A percentile compares a stretch with the other conserved stretches of the same genome.
Conservation (phyloP, 2,888 invertebrate species). For the Brenthis hecate region DNA sequence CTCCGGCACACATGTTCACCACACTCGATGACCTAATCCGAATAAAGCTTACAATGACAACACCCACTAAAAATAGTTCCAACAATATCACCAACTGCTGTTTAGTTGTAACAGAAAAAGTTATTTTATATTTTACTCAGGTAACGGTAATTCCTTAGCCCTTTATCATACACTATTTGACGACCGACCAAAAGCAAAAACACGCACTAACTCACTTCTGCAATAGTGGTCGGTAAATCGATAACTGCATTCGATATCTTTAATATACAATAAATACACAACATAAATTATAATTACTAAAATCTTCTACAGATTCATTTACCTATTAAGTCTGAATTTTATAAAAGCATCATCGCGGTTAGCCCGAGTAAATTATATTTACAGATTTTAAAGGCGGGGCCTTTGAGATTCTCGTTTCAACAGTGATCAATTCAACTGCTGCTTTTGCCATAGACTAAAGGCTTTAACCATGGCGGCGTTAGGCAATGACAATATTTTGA, state of each 20-base stretch:
- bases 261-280: conserved; percentile 23
- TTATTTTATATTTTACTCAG: conserved; percentile 44
- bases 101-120: conserved; percentile 58
- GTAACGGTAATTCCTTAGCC: conserved; percentile 46
- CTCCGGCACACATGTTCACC: conserved; percentile 76
- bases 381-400: conserved; percentile 76
- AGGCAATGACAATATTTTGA: conserved; percentile 25
- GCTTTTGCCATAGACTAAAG: conserved; percentile 58
- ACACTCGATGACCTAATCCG: conserved; percentile 80
- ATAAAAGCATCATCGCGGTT: conserved; percentile 73
- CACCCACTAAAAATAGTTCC: conserved; percentile 84
- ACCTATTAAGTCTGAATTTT: conserved; percentile 63
- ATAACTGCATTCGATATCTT: conserved; percentile 52
- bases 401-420: conserved; percentile 73
- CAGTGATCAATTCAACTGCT: conserved; percentile 72
- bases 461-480: conserved; percentile 20
- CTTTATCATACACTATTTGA: conserved; percentile 51
- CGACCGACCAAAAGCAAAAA: conserved; percentile 53
- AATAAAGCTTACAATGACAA: conserved; percentile 79
- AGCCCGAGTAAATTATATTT: conserved; percentile 70
- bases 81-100: conserved; percentile 64
- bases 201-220: conserved; percentile 63
- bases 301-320: conserved; percentile 48
- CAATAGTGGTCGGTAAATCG: conserved; percentile 66
- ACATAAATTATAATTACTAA: conserved; percentile 27